Conservation (phyloP, 2,888 invertebrate species). For the Aphelenchoides bicaudatus region DNA sequence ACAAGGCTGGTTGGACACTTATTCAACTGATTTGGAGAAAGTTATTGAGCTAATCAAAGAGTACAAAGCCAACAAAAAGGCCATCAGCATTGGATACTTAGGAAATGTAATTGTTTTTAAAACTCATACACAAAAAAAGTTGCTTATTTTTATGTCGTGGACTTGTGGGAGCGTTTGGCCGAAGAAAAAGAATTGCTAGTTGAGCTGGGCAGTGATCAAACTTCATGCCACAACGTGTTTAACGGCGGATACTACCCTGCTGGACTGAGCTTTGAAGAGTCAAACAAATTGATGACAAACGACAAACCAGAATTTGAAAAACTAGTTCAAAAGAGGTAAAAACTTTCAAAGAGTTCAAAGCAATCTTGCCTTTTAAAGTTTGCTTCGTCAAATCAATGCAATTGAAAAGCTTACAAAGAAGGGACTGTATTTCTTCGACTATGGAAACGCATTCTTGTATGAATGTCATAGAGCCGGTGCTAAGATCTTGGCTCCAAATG, state of each 20-base stretch:
- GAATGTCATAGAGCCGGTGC: slow-evolving; percentile 68
- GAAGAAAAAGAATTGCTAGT: slow-evolving; percentile 66
- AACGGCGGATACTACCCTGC: slow-evolving; percentile 68
- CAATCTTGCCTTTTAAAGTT: slow-evolving; percentile 58
- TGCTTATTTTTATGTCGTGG: neutral
- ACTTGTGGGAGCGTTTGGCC: slow-evolving; percentile 65
- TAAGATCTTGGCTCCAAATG: slow-evolving; percentile 61
- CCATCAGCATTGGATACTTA: slow-evolving; percentile 67
- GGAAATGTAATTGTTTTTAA: slow-evolving; percentile 67
- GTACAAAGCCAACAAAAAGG: slow-evolving; percentile 51
- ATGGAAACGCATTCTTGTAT: slow-evolving; percentile 69
- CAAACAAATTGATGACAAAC: slow-evolving; percentile 64
- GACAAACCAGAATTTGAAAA: slow-evolving; percentile 65
- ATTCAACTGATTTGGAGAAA: slow-evolving; percentile 62
- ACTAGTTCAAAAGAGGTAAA: slow-evolving; percentile 66
- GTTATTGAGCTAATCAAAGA: slow-evolving; percentile 51
- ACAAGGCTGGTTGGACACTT: slow-evolving; percentile 68
- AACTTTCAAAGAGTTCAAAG: neutral
- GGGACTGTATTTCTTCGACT: slow-evolving; percentile 69
- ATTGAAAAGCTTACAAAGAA: slow-evolving; percentile 65
- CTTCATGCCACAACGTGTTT: slow-evolving; percentile 68
- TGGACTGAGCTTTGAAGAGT: slow-evolving; percentile 64
- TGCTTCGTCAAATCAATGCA: slow-evolving; percentile 67
- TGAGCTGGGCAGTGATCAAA: slow-evolving; percentile 69
- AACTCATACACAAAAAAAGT: slow-evolving; percentile 53